Conservation (phyloP, 2,113 vertebrate genomes). For the Crotophaga sulcirostris region DNA sequence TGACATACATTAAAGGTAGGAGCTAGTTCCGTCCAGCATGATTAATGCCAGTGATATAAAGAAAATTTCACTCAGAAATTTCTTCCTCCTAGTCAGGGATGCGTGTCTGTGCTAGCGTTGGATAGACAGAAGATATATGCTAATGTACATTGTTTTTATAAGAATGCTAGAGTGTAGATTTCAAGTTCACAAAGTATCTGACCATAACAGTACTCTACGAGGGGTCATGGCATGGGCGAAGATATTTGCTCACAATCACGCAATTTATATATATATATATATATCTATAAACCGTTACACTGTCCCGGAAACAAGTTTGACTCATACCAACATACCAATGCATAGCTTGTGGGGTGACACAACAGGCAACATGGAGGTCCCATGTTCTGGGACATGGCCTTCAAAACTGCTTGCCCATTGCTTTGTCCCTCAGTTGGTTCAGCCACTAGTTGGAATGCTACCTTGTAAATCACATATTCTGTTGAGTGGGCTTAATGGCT, state of each 20-base stretch:
- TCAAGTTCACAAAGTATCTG: neutral
- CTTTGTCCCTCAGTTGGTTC: neutral
- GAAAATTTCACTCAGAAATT: neutral
- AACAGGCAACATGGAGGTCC: neutral
- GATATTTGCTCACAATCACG: neutral
- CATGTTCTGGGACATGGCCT: neutral
- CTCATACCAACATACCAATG: fast-evolving
- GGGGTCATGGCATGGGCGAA: neutral
- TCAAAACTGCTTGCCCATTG: neutral
- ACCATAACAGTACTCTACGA: neutral
- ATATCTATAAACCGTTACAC: neutral
- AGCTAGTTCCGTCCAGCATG: neutral
- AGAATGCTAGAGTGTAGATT: neutral
- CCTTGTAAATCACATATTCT: neutral
- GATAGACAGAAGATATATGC: neutral
- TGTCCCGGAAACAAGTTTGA: neutral
- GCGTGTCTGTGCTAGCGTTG: fast-evolving
- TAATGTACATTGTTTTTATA: neutral
- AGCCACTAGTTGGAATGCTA: neutral
- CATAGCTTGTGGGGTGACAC: neutral
- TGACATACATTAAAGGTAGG: neutral
- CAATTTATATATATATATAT: too few species aligned
- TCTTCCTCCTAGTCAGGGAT: neutral
- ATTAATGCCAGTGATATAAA: neutral
- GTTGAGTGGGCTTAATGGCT: neutral